A percentile compares a stretch with the other conserved stretches of the same genome.
These are phyloP conservation scores for Upupa epops DNA, from an alignment of 2,113 vertebrate genomes.

Conservation along the genomic window DNA sequence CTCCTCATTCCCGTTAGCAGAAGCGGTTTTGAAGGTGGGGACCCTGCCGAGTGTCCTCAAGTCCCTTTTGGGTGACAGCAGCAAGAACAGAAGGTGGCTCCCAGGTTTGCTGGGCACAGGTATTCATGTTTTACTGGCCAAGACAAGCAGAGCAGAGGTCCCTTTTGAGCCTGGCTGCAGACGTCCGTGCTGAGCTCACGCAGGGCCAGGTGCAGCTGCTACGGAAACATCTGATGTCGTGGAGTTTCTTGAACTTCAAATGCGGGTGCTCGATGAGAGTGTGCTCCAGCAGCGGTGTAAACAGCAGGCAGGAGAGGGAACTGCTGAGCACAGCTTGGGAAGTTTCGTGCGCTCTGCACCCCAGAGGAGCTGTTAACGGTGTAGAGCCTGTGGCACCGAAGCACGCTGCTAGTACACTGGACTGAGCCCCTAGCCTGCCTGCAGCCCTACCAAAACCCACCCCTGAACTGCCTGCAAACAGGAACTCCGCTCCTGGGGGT, in stretches of 20 bases:
- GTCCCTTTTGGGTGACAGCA: constrained; percentile 43
- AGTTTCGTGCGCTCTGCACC: not conserved
- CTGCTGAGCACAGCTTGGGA: not conserved
- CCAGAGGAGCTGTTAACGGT: not conserved
- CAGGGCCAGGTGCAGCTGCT: constrained; percentile 63
- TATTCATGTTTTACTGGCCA: constrained; percentile 33
- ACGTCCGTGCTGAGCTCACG: constrained; percentile 38
- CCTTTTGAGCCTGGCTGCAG: constrained; percentile 32
- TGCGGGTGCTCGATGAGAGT: not conserved
- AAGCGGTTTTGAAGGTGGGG: too few species aligned
- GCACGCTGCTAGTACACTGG: not conserved
- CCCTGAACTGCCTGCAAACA: not conserved
- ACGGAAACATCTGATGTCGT: not conserved
- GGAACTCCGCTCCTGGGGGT: not conserved
- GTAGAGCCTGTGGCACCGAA: not conserved
- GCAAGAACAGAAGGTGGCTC: constrained; percentile 66
- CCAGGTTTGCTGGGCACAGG: not conserved
- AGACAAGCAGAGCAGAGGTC: constrained; percentile 64
- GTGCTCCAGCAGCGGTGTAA: not conserved
- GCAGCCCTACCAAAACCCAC: not conserved
- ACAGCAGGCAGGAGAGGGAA: not conserved
- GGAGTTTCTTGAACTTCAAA: not conserved
- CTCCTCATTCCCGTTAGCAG: not conserved
- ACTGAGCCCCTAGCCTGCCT: not conserved
- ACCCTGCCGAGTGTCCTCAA: constrained; percentile 32